Conservation (phyloP, 2,113 vertebrate genomes). For the Dasyurus viverrinus region DNA sequence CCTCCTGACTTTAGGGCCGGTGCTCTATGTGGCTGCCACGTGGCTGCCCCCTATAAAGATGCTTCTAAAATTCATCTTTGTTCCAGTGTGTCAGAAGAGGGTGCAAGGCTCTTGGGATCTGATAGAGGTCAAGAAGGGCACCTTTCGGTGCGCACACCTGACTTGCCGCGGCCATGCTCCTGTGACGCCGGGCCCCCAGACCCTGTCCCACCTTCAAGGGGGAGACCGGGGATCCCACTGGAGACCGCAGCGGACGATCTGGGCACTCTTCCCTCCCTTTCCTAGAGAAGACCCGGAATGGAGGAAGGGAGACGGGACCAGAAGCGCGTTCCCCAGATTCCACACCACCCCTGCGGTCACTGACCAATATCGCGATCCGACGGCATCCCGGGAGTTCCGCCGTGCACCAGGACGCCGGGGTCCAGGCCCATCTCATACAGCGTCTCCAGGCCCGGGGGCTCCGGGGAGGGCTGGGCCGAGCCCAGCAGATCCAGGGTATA, state of each 20-base stretch:
- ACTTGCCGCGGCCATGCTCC: neutral
- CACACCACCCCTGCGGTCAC: slow-evolving; percentile 13
- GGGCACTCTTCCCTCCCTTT: neutral
- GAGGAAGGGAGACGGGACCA: neutral
- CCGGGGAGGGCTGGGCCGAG: slow-evolving; percentile 90
- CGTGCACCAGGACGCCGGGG: slow-evolving; percentile 83
- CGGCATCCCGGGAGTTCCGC: slow-evolving; percentile 53
- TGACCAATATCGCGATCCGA: slow-evolving; percentile 89
- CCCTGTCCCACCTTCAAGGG: neutral
- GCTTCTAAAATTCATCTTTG: neutral
- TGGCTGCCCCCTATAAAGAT: neutral
- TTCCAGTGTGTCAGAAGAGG: neutral
- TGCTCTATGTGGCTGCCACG: no score
- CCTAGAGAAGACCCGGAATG: neutral
- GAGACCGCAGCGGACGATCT: neutral
- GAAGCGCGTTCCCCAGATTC: rapidly evolving
- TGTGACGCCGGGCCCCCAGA: neutral
- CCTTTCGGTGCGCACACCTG: neutral
- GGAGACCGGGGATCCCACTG: neutral
- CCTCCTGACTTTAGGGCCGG: no score
- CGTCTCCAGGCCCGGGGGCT: slow-evolving; percentile 88
- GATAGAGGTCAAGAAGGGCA: neutral
- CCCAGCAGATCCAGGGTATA: slow-evolving; percentile 89
- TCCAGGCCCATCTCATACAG: slow-evolving; percentile 89
- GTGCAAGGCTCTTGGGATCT: neutral